A percentile compares a stretch with the other conserved stretches of the same genome.
phyloP scores from a whole-genome alignment of 2,113 vertebrate genomes.

The Trogon surrucura region DNA sequence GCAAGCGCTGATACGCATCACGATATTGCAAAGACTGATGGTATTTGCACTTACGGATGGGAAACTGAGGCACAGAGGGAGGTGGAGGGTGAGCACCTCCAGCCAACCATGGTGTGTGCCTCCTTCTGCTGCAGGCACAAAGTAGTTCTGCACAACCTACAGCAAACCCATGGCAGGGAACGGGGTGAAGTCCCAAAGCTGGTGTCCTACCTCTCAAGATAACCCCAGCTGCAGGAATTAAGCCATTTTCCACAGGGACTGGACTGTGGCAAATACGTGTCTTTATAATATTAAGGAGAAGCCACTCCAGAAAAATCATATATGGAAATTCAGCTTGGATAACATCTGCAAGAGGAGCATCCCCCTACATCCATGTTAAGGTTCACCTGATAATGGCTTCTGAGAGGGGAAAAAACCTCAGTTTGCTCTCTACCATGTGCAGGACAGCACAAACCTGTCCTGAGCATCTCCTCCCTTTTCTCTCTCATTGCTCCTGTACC shows the following conservation, averaged over 20 bases:
- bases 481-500: not conserved
- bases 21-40: not conserved
- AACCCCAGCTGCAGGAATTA: not conserved
- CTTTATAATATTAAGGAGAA: not conserved
- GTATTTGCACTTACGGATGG: not conserved
- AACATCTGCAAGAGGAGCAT: not conserved
- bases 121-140: not conserved
- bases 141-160: not conserved
- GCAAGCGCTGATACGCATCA: not conserved
- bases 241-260: not conserved
- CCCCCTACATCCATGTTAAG: not conserved
- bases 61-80: not conserved
- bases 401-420: not conserved
- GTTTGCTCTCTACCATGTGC: not conserved
- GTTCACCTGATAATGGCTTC: not conserved
- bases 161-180: not conserved
- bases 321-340: not conserved
- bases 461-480: not conserved
- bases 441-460: not conserved
- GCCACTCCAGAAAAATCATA: not conserved
- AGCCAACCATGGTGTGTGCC: not conserved
- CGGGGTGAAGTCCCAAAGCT: not conserved
- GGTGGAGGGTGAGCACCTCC: not conserved
- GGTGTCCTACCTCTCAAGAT: not conserved
- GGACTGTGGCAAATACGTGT: not conserved